Conservation (phyloP, 2,888 invertebrate species). For the Cosmopolites sordidus region DNA sequence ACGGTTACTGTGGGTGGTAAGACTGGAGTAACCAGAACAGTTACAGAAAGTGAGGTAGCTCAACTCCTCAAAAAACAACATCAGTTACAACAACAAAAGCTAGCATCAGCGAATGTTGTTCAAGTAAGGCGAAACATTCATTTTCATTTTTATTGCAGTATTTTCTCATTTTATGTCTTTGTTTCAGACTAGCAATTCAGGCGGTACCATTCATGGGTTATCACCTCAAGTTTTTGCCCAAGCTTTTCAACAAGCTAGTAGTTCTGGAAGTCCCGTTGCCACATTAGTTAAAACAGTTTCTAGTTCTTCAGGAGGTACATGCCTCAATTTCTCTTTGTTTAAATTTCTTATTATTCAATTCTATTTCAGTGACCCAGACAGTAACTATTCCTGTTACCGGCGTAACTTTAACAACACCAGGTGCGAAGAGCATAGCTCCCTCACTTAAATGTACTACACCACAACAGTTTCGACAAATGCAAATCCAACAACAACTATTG, state of each 20-base stretch:
- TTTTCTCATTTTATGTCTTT: too few species aligned
- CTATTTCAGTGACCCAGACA: conserved; percentile 43
- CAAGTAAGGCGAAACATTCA: conserved; percentile 21
- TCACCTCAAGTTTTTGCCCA: conserved; percentile 45
- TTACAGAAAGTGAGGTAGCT: conserved; percentile 54
- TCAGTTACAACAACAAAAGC: conserved; percentile 43
- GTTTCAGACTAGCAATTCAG: conserved; percentile 31
- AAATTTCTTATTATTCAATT: neutral
- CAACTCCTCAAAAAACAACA: conserved; percentile 50
- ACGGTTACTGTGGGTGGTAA: conserved; percentile 44
- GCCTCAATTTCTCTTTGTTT: too few species aligned
- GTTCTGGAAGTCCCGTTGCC: conserved; percentile 55
- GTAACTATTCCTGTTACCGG: conserved; percentile 54
- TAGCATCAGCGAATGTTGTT: conserved; percentile 29
- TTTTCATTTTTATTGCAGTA: conserved; percentile 16
- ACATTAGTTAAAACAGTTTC: conserved; percentile 59
- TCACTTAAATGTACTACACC: conserved; percentile 54
- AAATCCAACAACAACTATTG: conserved; percentile 56
- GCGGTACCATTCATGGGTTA: conserved; percentile 42
- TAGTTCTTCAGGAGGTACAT: conserved; percentile 41
- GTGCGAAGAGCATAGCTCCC: conserved; percentile 45
- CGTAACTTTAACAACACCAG: conserved; percentile 48
- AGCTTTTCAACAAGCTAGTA: conserved; percentile 51
- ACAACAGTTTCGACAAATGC: conserved; percentile 63
- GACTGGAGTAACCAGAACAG: conserved; percentile 44